Evolutionary conservation across 2,797 vertebrate genomes (phyloP).

Genomic region (Echiichthys vipera): DNA sequence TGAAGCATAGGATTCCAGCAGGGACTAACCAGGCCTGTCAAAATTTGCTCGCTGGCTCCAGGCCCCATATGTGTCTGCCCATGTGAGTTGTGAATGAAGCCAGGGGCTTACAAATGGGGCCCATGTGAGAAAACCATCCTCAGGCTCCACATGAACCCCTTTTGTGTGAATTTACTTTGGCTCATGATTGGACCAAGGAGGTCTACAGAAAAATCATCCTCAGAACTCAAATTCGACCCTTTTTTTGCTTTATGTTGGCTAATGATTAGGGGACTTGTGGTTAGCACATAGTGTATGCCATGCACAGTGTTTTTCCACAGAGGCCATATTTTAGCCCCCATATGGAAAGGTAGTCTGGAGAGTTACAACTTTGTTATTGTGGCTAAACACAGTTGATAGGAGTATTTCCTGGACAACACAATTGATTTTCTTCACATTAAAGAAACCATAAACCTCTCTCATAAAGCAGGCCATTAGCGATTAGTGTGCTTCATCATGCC

Average conservation of each 20-base stretch:
- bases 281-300: neutral
- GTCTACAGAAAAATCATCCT: constrained; percentile 7
- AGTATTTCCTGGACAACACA: constrained; percentile 57
- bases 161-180: constrained; percentile 7
- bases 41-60: constrained; percentile 1
- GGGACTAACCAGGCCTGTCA: constrained; percentile 11
- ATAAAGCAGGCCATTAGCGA: constrained; percentile 78
- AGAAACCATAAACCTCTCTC: constrained; percentile 74
- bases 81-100: constrained; percentile 41
- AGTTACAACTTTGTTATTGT: constrained; percentile 31
- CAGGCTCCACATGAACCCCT: constrained; percentile 5
- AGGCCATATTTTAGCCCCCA: neutral
- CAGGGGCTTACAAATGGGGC: constrained; percentile 17
- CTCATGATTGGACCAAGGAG: constrained; percentile 6
- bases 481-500: constrained; percentile 72
- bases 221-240: neutral
- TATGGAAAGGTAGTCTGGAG: neutral
- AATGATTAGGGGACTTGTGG: neutral
- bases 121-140: neutral
- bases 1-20: constrained; percentile 3
- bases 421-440: constrained; percentile 73
- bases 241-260: constrained; percentile 1
- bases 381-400: constrained; percentile 42
- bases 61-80: constrained; percentile 14
- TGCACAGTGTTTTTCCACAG: neutral